Evolutionary conservation across 2,797 vertebrate species (phyloP).

Genomic region (Gymnoscopelus braueri): DNA sequence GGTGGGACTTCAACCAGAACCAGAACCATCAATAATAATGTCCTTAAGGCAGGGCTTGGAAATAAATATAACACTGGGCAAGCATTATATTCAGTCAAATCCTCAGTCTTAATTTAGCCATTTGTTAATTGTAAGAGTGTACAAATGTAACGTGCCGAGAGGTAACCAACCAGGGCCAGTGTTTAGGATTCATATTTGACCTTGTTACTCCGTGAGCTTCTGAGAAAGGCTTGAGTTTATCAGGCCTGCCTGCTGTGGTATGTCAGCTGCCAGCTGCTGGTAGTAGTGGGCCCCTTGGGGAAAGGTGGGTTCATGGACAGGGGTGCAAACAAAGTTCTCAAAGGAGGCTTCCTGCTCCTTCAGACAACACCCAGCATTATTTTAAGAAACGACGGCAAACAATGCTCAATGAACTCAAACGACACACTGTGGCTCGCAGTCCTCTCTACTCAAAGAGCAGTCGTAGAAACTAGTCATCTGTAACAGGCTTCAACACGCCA

Average conservation of each 20-base stretch:
- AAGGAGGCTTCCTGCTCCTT: constrained; percentile 48
- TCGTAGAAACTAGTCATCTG: constrained; percentile 3
- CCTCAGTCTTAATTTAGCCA: too few species aligned
- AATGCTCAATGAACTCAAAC: constrained; percentile 35
- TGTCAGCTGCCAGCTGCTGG: constrained; percentile 55
- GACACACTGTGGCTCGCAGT: constrained; percentile 2
- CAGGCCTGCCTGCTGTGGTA: constrained; percentile 51
- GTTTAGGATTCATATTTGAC: not conserved
- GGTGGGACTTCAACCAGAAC: constrained; percentile 37
- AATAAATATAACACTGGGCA: not conserved
- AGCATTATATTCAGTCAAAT: not conserved
- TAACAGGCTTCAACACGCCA: constrained; percentile 67
- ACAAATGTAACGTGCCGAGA: not conserved
- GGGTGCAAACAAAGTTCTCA: constrained; percentile 53
- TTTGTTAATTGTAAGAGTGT: too few species aligned
- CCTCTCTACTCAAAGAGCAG: not conserved
- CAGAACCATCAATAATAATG: constrained; percentile 26
- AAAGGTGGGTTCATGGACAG: constrained; percentile 62
- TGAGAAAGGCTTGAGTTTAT: constrained; percentile 38
- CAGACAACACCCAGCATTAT: constrained; percentile 72
- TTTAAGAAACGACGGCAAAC: constrained; percentile 67
- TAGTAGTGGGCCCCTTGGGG: constrained; percentile 60
- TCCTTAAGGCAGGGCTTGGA: constrained; percentile 1
- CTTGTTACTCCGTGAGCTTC: constrained; percentile 17
- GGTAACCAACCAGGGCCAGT: not conserved